These are phyloP conservation scores for Chouioia cunea DNA, from an alignment of 2,888 invertebrate genomes.

Conservation along the genomic window DNA sequence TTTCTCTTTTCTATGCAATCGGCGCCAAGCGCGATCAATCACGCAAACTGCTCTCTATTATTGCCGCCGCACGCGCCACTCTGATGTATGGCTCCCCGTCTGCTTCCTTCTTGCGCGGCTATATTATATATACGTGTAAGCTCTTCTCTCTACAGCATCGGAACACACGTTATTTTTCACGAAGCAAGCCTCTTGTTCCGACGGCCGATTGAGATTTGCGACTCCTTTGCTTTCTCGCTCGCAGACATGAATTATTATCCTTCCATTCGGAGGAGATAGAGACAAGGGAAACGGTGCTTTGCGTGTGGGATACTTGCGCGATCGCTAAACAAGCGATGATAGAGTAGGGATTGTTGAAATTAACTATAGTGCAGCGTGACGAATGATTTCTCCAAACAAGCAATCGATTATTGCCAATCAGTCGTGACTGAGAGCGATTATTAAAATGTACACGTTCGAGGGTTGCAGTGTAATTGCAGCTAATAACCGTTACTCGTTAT, in stretches of 20 bases:
- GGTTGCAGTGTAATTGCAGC: background rate
- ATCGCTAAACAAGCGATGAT: too few species aligned
- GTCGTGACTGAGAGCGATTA: background rate
- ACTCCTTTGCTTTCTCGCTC: background rate
- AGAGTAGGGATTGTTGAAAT: too few species aligned
- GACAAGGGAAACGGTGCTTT: too few species aligned
- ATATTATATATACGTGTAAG: background rate
- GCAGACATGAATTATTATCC: too few species aligned
- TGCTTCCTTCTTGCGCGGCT: background rate
- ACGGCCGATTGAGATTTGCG: background rate
- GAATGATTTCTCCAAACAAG: background rate
- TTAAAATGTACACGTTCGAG: background rate
- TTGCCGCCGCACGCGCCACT: slow-evolving; percentile 32
- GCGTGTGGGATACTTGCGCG: too few species aligned
- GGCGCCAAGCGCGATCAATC: slow-evolving; percentile 35
- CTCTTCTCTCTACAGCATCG: background rate
- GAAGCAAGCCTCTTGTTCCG: background rate
- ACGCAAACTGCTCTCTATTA: slow-evolving; percentile 44
- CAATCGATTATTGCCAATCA: background rate
- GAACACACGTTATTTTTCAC: slow-evolving; percentile 41
- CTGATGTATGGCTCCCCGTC: slow-evolving; percentile 35
- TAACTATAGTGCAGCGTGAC: too few species aligned
- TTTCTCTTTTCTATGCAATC: slow-evolving; percentile 28
- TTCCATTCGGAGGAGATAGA: too few species aligned
- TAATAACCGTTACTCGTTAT: background rate